These are phyloP conservation scores for Tinea pellionella DNA, from an alignment of 2,888 invertebrate species.

Conservation along the genomic window DNA sequence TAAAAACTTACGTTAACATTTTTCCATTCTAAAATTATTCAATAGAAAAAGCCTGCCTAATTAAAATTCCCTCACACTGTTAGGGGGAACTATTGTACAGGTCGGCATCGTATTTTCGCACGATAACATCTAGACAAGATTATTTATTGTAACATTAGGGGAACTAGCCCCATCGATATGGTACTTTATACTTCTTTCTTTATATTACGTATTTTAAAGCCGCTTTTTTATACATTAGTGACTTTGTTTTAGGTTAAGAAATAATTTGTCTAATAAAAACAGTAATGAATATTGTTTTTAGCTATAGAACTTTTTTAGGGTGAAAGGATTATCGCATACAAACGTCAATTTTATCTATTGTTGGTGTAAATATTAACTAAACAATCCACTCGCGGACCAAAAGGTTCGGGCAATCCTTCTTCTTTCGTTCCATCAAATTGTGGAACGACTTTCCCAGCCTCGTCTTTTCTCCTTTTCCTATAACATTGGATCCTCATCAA, in stretches of 20 bases:
- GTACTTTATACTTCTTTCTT: constrained; percentile 41
- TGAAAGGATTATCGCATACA: not conserved
- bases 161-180: constrained; percentile 60
- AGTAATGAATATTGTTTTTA: not conserved
- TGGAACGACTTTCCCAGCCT: no score
- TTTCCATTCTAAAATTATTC: not conserved
- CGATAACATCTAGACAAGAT: constrained; percentile 65
- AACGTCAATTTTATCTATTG: not conserved
- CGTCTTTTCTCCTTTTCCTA: no score
- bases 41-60: constrained; percentile 31
- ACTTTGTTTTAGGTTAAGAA: not conserved
- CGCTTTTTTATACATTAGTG: not conserved
- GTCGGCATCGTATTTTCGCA: constrained; percentile 55
- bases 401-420: no score
- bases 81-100: constrained; percentile 51
- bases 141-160: constrained; percentile 63
- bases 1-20: no score
- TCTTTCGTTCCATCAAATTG: no score
- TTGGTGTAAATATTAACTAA: no score
- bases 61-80: constrained; percentile 45
- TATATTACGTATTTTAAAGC: not conserved
- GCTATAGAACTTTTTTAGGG: not conserved
- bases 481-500: no score
- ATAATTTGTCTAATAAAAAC: not conserved
- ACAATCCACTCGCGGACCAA: no score